Evolutionary conservation across 2,797 vertebrate species (phyloP).

Genomic region (Propithecus deckenii): DNA sequence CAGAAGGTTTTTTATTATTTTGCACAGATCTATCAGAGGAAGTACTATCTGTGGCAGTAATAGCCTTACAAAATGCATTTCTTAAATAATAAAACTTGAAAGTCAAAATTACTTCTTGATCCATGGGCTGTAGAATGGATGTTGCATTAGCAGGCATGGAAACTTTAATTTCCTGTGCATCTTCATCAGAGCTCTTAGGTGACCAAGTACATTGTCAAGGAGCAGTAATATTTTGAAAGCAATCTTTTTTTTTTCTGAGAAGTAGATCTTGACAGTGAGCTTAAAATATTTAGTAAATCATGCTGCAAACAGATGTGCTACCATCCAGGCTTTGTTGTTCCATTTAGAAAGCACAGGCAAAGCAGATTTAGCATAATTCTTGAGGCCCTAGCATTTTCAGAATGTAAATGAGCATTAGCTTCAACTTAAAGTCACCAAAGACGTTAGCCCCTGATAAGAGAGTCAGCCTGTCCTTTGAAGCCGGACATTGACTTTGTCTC

Average conservation of each 20-base stretch:
- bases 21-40: background rate
- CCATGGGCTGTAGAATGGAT: background rate
- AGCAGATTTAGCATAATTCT: background rate
- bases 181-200: background rate
- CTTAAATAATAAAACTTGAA: background rate
- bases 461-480: background rate
- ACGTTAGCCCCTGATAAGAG: background rate
- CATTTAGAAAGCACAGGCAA: background rate
- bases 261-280: background rate
- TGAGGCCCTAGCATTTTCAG: background rate
- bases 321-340: background rate
- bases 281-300: background rate
- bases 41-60: background rate
- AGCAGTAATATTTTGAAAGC: background rate
- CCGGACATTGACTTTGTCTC: background rate
- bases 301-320: background rate
- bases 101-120: background rate
- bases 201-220: background rate
- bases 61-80: background rate
- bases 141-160: background rate
- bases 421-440: background rate
- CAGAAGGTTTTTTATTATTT: background rate
- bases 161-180: background rate
- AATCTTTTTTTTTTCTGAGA: background rate
- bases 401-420: background rate